Base-by-base conservation (phyloP, 2,888 invertebrate species). In the Pristionchus fissidentatus region DNA sequence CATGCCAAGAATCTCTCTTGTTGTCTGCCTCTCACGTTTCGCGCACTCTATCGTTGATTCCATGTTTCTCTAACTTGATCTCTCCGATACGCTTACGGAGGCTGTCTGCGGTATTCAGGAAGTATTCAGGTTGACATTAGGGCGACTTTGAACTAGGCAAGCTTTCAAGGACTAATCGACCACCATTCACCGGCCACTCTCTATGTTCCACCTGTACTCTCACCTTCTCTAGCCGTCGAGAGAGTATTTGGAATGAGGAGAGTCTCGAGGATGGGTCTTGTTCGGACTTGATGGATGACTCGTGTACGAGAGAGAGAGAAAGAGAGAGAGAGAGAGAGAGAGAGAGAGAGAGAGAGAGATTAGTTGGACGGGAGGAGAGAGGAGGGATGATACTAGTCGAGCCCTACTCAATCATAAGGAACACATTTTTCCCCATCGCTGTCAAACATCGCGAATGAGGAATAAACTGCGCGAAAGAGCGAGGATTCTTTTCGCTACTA, bases 291-390 rank as follows among this genome's bases (percentile, higher is more conserved):
- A n/a, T 22, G 26, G 75, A 19, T 29, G 38, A 35, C 3, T 3
- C 22, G 35, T 2, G n/a, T 26, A 7, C 26, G 49, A 35, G n/a
- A 70, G 66, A 79, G 78, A 43, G 62, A 78, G 79, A 70, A 43
- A 66, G 77, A 83, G 55, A 46, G 77, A n/a, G 32, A 81, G 77
- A 62, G 46, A 15, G 66, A 32, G 49, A 35, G 46, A 43, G 77
- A 83, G 49, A 41, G 62, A 78, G 52, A 81, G 83, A 7, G 15
- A 73, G 22, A 38, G 73, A 73, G 46, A 73, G 41, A 73, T n/a
- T 32, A 7, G 26, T 29, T 32, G 26, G 66, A 29, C 22, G 52
- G 22, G 4, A 3, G 66, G 26, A 66, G 29, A 32, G 66, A 66
- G 15, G 35, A n/a, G 62, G 32, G 35, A 35, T n/a, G n/a, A n/a